Base-by-base conservation (phyloP, 2,888 invertebrate genomes). In the Pycnomerus fuliginosus region DNA sequence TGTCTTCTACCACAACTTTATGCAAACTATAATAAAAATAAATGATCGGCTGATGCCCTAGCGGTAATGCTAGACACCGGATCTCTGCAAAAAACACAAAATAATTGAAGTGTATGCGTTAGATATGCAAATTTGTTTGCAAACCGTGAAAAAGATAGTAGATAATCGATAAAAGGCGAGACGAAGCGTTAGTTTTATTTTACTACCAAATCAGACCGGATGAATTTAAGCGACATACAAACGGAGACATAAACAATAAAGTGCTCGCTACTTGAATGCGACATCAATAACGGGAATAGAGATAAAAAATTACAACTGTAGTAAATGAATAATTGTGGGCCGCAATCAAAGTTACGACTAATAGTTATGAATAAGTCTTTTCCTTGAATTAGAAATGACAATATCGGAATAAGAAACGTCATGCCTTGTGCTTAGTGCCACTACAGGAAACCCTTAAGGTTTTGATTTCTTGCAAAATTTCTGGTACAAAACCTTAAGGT, bases 371-470 rank as follows among this genome's bases (percentile, higher is more conserved):
- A 7, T 20, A 7, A 29, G 41, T 34, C 41, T 41, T 34, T 41
- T 40, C 34, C 41, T 39, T 13, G 14, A 29, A 12, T 30, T 24
- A 37, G 16, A 16, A 37, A 50, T 55, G 54, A 50, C 56, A 56
- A 56, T 56, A 55, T 52, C 50, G 48, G 52, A 50, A 43, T 34
- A 46, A 51, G 46, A 50, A 43, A 30, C 16, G 50, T 33, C 55
- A 55, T 56, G 58, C 60, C 41, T 45, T 53, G 56, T 60, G 60
- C 58, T 48, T 39, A 41, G 60, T 60, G 60, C 60, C 54, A 45
- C 60, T 60, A 60, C 54, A 52, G 45, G 50, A 34, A 44, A 33
- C 38, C 48, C 55, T 52, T 53, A 59, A 52, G 53, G 56, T 48
- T 43, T 48, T 50, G 52, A 56, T 57, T 57, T 50, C 51, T 14